These are phyloP conservation scores for Aethina tumida DNA, from an alignment of 1,140 invertebrate species.

Conservation along the genomic window DNA sequence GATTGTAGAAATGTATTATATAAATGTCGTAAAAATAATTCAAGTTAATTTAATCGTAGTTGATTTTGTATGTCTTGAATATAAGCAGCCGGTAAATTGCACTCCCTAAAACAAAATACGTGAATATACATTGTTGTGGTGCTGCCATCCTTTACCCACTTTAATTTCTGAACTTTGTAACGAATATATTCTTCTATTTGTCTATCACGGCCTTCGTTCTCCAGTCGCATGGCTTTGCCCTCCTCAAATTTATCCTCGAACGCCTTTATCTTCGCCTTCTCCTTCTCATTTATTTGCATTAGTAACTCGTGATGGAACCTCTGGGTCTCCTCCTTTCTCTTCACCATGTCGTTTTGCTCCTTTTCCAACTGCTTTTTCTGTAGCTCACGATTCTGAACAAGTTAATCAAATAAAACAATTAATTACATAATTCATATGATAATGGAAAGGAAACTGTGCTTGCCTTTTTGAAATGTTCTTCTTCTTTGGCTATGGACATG, in stretches of 20 bases:
- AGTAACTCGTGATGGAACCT: conserved; percentile 42
- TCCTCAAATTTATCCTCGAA: conserved; percentile 53
- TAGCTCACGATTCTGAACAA: conserved; percentile 14
- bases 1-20: too few relatives aligned
- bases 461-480: conserved; percentile 47
- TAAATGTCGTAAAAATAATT: too few relatives aligned
- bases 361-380: conserved; percentile 27
- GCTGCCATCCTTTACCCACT: conserved; percentile 22
- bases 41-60: too few relatives aligned
- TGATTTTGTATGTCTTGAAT: too few relatives aligned
- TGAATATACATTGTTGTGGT: too few relatives aligned
- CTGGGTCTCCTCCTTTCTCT: conserved; percentile 37
- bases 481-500: conserved; percentile 48
- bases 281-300: conserved; percentile 58
- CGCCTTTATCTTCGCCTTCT: conserved; percentile 47
- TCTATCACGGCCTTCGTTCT: conserved; percentile 44
- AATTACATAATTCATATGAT: not conserved
- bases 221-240: conserved; percentile 46
- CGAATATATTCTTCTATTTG: conserved; percentile 46
- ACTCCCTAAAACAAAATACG: too few relatives aligned
- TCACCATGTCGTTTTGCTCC: conserved; percentile 37
- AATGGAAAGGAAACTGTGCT: not conserved
- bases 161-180: conserved; percentile 48
- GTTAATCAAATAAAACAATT: not conserved
- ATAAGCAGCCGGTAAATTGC: too few relatives aligned